phyloP scores from a whole-genome alignment of 2,888 invertebrate genomes.

The Ptycholaimellus sp. region DNA sequence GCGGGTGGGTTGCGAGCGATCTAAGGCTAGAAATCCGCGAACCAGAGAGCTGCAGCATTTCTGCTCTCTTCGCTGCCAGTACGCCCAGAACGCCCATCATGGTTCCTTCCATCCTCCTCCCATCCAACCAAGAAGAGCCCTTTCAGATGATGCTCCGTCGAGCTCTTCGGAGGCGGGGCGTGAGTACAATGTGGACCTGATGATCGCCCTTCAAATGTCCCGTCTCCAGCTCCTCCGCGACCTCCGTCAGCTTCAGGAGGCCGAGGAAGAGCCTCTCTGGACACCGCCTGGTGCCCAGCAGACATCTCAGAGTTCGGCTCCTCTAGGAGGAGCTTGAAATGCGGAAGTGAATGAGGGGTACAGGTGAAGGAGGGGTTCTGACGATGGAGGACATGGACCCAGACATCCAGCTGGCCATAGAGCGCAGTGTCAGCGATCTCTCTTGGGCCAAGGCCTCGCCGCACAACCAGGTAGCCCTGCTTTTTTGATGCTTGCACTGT shows the following conservation, averaged over 20 bases:
- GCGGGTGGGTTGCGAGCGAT: slow-evolving; percentile 28
- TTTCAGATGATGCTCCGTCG: too few species aligned
- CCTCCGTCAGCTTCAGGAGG: slow-evolving; percentile 21
- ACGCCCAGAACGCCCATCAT: too few species aligned
- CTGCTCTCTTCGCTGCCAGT: slow-evolving; percentile 33
- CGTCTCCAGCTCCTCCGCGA: slow-evolving; percentile 43
- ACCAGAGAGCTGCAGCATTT: slow-evolving; percentile 35
- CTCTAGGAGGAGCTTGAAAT: too few species aligned
- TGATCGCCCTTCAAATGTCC: slow-evolving; percentile 44
- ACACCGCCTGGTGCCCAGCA: too few species aligned
- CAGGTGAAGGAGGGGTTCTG: not conserved
- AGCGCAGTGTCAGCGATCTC: slow-evolving; percentile 6
- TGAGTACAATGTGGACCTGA: slow-evolving; percentile 40
- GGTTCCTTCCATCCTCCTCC: too few species aligned
- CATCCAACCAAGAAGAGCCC: too few species aligned
- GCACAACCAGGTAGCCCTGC: too few species aligned
- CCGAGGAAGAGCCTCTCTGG: not conserved
- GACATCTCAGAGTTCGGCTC: too few species aligned
- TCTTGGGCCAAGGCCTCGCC: too few species aligned
- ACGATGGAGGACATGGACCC: slow-evolving; percentile 6
- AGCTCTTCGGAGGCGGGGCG: too few species aligned
- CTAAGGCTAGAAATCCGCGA: slow-evolving; percentile 32
- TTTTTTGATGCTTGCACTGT: too few species aligned
- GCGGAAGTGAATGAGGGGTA: not conserved
- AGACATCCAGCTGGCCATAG: slow-evolving; percentile 9